phyloP scores from a whole-genome alignment of 2,888 invertebrate species.

The Pardosa pseudoannulata region DNA sequence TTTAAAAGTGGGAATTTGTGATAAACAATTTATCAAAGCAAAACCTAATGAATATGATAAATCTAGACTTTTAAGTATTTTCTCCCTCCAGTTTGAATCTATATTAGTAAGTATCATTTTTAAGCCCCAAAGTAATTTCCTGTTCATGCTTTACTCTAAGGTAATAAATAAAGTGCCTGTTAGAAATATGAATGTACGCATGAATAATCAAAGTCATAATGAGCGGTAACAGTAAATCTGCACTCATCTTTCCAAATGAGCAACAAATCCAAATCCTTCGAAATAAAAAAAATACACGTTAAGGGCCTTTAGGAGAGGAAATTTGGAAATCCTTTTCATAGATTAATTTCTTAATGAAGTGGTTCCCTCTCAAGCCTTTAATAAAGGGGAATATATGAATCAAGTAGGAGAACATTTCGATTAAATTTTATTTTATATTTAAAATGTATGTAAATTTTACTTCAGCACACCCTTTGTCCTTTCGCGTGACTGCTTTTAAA shows the following conservation, averaged over 20 bases:
- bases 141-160: too few species aligned
- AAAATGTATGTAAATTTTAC: slow-evolving; percentile 69
- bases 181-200: too few species aligned
- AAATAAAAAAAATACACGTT: neutral
- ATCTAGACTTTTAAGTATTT: too few species aligned
- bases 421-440: slow-evolving; percentile 50
- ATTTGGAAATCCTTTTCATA: neutral
- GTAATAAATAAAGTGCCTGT: too few species aligned
- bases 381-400: slow-evolving; percentile 28
- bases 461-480: slow-evolving; percentile 38
- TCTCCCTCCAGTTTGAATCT: too few species aligned
- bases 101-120: too few species aligned
- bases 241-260: neutral
- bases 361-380: neutral
- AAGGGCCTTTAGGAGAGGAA: neutral
- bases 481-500: slow-evolving; percentile 67
- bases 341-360: slow-evolving; percentile 57
- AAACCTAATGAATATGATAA: too few species aligned
- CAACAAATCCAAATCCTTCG: neutral
- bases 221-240: neutral
- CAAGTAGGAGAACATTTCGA: slow-evolving; percentile 34
- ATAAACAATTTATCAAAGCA: too few species aligned
- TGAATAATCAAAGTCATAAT: too few species aligned
- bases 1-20: too few species aligned
- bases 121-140: too few species aligned